These are phyloP conservation scores for Galerucella nymphaeae DNA, from an alignment of 2,888 invertebrate genomes.

Conservation along the genomic window DNA sequence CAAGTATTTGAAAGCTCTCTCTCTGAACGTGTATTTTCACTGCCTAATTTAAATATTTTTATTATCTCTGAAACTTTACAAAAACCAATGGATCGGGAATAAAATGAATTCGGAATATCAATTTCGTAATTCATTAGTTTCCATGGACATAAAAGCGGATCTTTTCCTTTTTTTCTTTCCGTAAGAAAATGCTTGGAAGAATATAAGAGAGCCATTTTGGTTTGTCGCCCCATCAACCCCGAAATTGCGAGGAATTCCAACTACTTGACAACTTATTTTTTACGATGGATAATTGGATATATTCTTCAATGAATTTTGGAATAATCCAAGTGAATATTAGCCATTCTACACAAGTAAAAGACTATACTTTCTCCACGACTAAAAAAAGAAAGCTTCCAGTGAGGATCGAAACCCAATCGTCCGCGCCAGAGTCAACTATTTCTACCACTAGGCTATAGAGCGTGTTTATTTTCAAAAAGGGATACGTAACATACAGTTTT, in stretches of 20 bases:
- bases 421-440: no score
- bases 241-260: not conserved
- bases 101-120: slow-evolving; percentile 8
- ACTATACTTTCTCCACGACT: no score
- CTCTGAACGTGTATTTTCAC: not conserved
- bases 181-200: not conserved
- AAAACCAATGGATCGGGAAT: slow-evolving; percentile 7
- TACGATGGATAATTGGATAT: not conserved
- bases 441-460: no score
- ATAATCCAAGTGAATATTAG: no score
- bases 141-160: not conserved
- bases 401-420: no score
- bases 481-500: no score
- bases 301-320: no score
- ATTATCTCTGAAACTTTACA: slow-evolving; percentile 3
- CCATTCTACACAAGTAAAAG: no score
- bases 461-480: no score
- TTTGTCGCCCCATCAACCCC: slow-evolving; percentile 7
- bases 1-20: not conserved
- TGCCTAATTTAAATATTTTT: slow-evolving; percentile 5
- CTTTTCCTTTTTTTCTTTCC: not conserved
- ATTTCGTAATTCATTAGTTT: slow-evolving; percentile 14
- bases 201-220: slow-evolving; percentile 12
- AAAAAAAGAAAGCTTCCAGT: no score
- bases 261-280: slow-evolving; percentile 8